Percentiles rank a stretch among this genome's conserved stretches.
phyloP scores from a whole-genome alignment of 2,888 invertebrate genomes.

The Diarsia rubi region DNA sequence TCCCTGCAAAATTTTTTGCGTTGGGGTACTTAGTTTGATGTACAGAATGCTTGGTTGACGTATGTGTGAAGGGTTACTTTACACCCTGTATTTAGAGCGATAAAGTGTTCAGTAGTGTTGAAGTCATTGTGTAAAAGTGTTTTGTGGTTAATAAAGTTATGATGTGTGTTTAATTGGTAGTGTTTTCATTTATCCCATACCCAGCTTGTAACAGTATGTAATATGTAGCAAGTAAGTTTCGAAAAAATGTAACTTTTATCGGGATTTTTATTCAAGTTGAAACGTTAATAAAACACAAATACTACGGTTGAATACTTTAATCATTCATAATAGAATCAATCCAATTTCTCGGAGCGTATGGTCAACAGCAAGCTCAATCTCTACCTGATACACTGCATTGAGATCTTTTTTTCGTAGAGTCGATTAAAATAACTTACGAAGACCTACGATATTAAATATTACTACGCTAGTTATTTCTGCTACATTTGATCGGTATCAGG shows the following conservation, averaged over 20 bases:
- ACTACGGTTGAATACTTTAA: conserved; percentile 25
- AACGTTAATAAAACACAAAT: conserved; percentile 31
- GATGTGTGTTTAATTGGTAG: no score
- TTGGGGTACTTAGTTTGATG: no score
- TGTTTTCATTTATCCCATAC: no score
- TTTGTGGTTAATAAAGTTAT: no score
- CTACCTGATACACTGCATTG: conserved; percentile 38
- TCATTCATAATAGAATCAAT: conserved; percentile 5
- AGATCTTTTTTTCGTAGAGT: conserved; percentile 56
- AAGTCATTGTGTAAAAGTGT: no score
- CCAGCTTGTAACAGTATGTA: no score
- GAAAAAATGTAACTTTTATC: not conserved
- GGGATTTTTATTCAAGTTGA: not conserved
- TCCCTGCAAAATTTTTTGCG: no score
- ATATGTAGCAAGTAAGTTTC: not conserved
- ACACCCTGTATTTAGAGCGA: no score
- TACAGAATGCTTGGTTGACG: no score
- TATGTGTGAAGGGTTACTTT: no score
- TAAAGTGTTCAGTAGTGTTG: no score
- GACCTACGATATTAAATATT: conserved; percentile 42
- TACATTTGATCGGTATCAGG: conserved; percentile 30
- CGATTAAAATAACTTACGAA: conserved; percentile 26
- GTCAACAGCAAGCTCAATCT: conserved; percentile 35
- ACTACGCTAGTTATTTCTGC: conserved; percentile 29
- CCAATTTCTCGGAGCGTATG: conserved; percentile 14